Conservation (phyloP, 2,888 invertebrate species). For the Lottia gigantea region DNA sequence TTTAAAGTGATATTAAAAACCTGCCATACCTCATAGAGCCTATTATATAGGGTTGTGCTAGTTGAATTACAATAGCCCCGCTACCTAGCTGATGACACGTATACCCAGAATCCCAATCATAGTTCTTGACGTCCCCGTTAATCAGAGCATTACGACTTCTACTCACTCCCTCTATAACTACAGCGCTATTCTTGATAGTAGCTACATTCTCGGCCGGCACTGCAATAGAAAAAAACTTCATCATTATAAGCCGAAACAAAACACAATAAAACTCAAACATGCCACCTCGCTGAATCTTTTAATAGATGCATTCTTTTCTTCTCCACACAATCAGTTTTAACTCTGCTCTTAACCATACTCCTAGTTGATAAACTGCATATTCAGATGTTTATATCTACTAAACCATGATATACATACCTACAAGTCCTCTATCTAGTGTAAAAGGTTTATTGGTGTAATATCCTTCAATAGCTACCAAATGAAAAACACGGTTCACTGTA, state of each 20-base stretch:
- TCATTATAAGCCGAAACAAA: too few species aligned
- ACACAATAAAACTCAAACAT: too few species aligned
- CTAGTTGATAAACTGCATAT: too few species aligned
- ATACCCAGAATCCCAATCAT: slow-evolving; percentile 99
- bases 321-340: too few species aligned
- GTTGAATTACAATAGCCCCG: slow-evolving; percentile 93
- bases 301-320: too few species aligned
- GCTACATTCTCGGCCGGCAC: slow-evolving; percentile 92
- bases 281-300: too few species aligned
- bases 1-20: neutral
- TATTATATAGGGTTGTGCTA: slow-evolving; percentile 95
- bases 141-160: slow-evolving; percentile 93
- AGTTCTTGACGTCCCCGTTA: slow-evolving; percentile 93
- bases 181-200: slow-evolving; percentile 87
- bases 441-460: slow-evolving; percentile 83
- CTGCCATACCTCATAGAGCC: slow-evolving; percentile 82
- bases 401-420: slow-evolving; percentile 70
- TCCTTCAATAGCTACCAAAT: slow-evolving; percentile 92
- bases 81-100: slow-evolving; percentile 88
- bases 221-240: slow-evolving; percentile 42
- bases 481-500: slow-evolving; percentile 93
- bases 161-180: slow-evolving; percentile 94
- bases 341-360: too few species aligned
- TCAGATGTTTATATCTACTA: too few species aligned
- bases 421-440: slow-evolving; percentile 77